Evolutionary conservation across 2,888 invertebrate species (phyloP).

Genomic region (Acanthosepion pharaonis): DNA sequence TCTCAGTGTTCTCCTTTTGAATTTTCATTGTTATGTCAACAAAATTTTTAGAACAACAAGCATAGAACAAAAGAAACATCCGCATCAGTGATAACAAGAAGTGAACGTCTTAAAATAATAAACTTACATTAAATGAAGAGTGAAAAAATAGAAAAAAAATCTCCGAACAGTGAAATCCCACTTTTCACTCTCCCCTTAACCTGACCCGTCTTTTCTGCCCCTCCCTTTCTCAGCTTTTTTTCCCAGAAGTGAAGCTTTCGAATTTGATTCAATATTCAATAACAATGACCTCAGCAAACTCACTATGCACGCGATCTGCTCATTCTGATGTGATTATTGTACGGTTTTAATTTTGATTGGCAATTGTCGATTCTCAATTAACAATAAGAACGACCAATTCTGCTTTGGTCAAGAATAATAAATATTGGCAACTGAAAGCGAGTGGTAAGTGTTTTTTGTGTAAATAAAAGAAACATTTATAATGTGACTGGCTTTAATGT

Average conservation of each 20-base stretch:
- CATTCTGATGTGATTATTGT: background rate
- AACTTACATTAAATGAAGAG: background rate
- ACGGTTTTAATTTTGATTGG: slow-evolving; percentile 11
- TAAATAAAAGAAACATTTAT: background rate
- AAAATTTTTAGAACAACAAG: background rate
- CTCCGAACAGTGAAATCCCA: background rate
- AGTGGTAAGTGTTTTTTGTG: background rate
- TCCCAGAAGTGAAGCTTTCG: background rate
- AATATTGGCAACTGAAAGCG: background rate
- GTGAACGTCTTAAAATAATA: background rate
- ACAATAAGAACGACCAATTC: background rate
- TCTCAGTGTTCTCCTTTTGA: no score
- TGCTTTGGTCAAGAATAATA: background rate
- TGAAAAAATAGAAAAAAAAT: background rate
- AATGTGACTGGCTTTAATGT: background rate
- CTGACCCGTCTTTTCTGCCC: background rate
- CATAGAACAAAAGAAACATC: background rate
- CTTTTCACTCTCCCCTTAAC: background rate
- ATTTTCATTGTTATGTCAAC: background rate
- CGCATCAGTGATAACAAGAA: background rate
- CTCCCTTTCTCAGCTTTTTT: background rate
- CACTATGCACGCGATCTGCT: background rate
- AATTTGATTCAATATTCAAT: background rate
- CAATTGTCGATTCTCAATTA: slow-evolving; percentile 33
- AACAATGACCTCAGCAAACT: slow-evolving; percentile 13